Percentiles rank a stretch among this genome's conserved stretches.
Evolutionary conservation across 2,113 vertebrate species (phyloP).

Genomic region (Prinia subflava): DNA sequence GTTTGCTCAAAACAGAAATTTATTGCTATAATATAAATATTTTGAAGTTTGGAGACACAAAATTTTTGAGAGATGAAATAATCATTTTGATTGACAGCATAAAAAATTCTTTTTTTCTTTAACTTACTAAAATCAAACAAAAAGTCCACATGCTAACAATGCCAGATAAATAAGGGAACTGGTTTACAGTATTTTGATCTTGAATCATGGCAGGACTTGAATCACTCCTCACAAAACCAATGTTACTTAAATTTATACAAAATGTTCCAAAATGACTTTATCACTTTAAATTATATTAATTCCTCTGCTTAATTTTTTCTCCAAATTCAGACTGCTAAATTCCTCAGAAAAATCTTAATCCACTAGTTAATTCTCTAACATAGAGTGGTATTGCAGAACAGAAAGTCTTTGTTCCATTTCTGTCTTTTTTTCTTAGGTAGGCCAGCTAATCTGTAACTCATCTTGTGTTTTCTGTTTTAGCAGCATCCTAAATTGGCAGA

Average conservation of each 20-base stretch:
- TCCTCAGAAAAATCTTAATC: background rate
- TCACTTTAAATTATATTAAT: background rate
- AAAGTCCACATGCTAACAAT: background rate
- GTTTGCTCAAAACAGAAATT: background rate
- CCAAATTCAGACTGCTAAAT: background rate
- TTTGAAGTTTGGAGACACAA: background rate
- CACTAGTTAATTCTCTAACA: background rate
- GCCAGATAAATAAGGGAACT: background rate
- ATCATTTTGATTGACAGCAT: background rate
- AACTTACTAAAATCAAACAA: background rate
- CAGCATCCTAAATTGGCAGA: slow-evolving; percentile 6
- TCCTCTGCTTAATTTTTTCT: background rate
- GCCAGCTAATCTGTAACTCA: background rate
- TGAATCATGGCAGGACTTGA: background rate
- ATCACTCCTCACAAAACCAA: background rate
- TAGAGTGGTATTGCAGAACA: background rate
- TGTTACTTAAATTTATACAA: background rate
- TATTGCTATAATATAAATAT: background rate
- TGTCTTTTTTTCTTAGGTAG: background rate
- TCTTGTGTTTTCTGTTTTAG: slow-evolving; percentile 33
- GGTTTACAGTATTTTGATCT: background rate
- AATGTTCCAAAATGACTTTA: background rate
- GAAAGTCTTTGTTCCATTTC: background rate
- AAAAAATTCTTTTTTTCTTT: background rate
- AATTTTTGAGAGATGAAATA: background rate